A percentile compares a stretch with the other conserved stretches of the same genome.
Conservation (phyloP, 2,888 invertebrate genomes). For the Flexamia atlantica region DNA sequence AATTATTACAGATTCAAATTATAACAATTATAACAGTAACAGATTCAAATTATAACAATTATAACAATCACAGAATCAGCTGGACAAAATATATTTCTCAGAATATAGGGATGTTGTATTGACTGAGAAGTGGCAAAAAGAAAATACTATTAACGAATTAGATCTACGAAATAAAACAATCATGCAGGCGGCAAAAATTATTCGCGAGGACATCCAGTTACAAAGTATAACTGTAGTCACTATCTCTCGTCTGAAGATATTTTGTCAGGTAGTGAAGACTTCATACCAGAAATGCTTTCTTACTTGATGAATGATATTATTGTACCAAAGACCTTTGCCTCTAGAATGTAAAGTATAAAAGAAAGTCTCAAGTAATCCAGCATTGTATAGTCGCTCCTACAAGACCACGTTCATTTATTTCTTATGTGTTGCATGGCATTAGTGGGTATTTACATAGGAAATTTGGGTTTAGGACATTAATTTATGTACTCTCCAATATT, state of each 20-base stretch:
- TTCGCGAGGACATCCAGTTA: background rate
- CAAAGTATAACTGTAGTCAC: background rate
- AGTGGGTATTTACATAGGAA: constrained; percentile 1
- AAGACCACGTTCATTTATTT: background rate
- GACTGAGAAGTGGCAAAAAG: too few relatives aligned
- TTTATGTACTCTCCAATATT: background rate
- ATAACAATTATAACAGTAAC: too few relatives aligned
- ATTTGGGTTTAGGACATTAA: background rate
- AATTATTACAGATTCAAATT: background rate
- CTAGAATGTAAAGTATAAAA: background rate
- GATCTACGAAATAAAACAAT: too few relatives aligned
- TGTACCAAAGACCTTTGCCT: background rate
- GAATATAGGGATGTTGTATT: too few relatives aligned
- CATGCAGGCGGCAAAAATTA: background rate
- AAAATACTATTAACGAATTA: too few relatives aligned
- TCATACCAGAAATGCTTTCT: background rate
- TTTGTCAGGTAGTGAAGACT: background rate
- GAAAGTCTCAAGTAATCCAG: background rate
- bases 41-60: too few relatives aligned
- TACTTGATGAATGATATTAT: background rate
- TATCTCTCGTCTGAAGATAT: background rate
- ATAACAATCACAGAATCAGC: too few relatives aligned
- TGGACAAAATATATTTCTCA: too few relatives aligned
- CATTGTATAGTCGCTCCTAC: background rate
- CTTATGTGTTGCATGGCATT: background rate